Percentiles rank a stretch among this genome's conserved stretches.
These are phyloP conservation scores for Cyanistes caeruleus DNA, from an alignment of 2,113 vertebrate species.

Conservation along the genomic window DNA sequence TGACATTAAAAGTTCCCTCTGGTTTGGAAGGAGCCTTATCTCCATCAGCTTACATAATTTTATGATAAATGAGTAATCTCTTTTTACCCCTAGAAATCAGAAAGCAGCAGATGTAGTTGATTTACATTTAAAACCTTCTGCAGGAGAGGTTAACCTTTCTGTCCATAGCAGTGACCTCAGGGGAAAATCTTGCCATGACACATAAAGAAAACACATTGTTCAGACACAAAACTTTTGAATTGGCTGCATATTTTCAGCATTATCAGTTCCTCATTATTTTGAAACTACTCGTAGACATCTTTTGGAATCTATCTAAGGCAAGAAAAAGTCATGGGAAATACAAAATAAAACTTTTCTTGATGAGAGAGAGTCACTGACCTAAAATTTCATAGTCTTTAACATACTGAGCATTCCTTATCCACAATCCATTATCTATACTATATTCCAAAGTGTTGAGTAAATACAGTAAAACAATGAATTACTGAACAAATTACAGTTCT, in stretches of 20 bases:
- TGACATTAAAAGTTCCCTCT: not conserved
- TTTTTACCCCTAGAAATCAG: not conserved
- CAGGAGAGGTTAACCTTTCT: not conserved
- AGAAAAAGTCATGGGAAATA: not conserved
- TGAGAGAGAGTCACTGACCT: not conserved
- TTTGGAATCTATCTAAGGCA: not conserved
- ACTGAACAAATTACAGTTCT: not conserved
- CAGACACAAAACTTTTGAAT: not conserved
- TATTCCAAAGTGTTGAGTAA: not conserved
- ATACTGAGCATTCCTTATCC: not conserved
- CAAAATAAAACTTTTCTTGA: not conserved
- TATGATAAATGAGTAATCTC: not conserved
- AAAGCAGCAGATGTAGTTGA: not conserved
- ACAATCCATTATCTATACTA: not conserved
- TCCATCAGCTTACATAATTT: not conserved
- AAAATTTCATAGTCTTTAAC: not conserved
- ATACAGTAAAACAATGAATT: not conserved
- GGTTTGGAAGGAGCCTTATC: not conserved
- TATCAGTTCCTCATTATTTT: conserved; percentile 55
- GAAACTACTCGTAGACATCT: not conserved
- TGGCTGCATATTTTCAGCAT: not conserved
- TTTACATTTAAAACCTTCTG: not conserved
- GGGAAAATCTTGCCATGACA: not conserved
- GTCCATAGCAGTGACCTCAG: not conserved
- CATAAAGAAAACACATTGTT: not conserved